Conservation (phyloP, 2,113 vertebrate genomes). For the Tachysurus fulvidraco region DNA sequence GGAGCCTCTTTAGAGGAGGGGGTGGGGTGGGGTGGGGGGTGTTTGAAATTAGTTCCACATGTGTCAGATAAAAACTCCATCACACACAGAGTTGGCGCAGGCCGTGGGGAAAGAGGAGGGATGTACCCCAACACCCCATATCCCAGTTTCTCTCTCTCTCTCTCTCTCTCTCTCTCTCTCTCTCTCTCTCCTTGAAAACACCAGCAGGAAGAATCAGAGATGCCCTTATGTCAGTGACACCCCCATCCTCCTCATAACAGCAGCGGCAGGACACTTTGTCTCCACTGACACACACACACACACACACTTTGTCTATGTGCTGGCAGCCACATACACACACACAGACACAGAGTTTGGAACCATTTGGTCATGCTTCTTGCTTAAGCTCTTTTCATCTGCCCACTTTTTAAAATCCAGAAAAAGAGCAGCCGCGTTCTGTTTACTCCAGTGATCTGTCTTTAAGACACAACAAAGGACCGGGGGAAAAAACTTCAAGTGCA, state of each 20-base stretch:
- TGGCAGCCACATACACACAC: slow-evolving; percentile 14
- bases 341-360: slow-evolving; percentile 31
- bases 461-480: slow-evolving; percentile 55
- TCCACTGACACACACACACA: slow-evolving; percentile 33
- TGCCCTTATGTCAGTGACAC: slow-evolving; percentile 47
- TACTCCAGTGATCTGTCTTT: slow-evolving; percentile 44
- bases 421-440: slow-evolving; percentile 34
- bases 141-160: background rate
- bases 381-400: slow-evolving; percentile 47
- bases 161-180: background rate
- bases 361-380: slow-evolving; percentile 49
- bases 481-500: slow-evolving; percentile 36
- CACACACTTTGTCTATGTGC: slow-evolving; percentile 19
- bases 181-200: slow-evolving; percentile 34
- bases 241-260: slow-evolving; percentile 44
- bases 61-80: slow-evolving; percentile 64
- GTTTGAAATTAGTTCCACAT: slow-evolving; percentile 78
- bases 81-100: slow-evolving; percentile 49
- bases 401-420: slow-evolving; percentile 42
- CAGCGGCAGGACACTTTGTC: slow-evolving; percentile 38
- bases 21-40: slow-evolving; percentile 60
- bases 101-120: slow-evolving; percentile 43
- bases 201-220: slow-evolving; percentile 48
- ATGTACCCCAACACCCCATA: background rate
- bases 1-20: slow-evolving; percentile 37